Conservation (phyloP, 2,113 vertebrate genomes). For the Hemichromis elongatus region DNA sequence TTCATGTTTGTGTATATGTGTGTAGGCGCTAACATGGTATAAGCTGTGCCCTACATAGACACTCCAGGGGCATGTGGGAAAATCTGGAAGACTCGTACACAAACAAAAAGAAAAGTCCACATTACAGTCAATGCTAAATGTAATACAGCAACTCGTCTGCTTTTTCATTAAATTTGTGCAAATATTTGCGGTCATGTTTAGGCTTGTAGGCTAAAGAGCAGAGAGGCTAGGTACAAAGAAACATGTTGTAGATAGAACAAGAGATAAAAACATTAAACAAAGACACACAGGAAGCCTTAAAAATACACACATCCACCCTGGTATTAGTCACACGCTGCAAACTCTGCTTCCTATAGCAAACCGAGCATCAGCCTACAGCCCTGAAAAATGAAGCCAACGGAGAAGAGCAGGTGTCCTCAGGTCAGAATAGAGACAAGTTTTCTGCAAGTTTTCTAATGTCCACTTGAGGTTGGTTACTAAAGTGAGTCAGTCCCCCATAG, state of each 20-base stretch:
- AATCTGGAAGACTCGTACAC: neutral
- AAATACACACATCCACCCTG: neutral
- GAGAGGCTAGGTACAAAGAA: neutral
- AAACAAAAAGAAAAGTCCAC: neutral
- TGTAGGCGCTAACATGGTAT: neutral
- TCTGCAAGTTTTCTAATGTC: neutral
- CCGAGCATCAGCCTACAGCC: fast-evolving
- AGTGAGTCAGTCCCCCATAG: neutral
- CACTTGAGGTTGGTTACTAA: neutral
- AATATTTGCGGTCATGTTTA: neutral
- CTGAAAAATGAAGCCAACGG: neutral
- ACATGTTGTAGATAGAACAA: neutral
- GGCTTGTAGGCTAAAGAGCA: neutral
- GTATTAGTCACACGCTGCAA: neutral
- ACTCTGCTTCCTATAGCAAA: neutral
- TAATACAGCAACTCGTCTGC: neutral
- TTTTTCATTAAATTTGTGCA: neutral
- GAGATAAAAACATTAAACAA: neutral
- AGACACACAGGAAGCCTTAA: neutral
- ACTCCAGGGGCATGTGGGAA: conserved; percentile 11
- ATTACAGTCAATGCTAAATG: neutral
- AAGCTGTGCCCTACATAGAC: neutral
- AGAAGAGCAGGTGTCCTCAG: too few relatives aligned
- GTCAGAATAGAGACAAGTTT: too few relatives aligned
- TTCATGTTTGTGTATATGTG: neutral